These are phyloP conservation scores for Toxonevra muliebris DNA, from an alignment of 2,888 invertebrate species.

Conservation along the genomic window DNA sequence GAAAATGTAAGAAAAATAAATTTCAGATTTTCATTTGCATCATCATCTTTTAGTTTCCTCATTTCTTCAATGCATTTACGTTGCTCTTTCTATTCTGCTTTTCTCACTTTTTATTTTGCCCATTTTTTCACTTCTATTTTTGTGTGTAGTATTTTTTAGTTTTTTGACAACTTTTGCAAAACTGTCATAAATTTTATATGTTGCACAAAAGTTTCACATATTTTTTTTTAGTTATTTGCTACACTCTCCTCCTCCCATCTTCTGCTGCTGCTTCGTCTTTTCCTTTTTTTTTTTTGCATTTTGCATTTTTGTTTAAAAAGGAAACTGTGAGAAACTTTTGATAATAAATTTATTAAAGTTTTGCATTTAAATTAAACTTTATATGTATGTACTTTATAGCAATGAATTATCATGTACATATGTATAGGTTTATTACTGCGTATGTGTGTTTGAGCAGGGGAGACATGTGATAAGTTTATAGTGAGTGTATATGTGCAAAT, in stretches of 20 bases:
- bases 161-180: slow-evolving; percentile 48
- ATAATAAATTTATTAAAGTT: slow-evolving; percentile 59
- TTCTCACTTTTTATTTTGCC: slow-evolving; percentile 15
- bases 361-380: slow-evolving; percentile 53
- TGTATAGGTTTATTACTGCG: slow-evolving; percentile 14
- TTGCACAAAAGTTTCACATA: slow-evolving; percentile 46
- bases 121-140: slow-evolving; percentile 29
- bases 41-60: not conserved
- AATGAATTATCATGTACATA: not conserved
- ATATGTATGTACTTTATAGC: slow-evolving; percentile 7
- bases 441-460: not conserved
- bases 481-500: too few species aligned
- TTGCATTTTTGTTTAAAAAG: slow-evolving; percentile 29
- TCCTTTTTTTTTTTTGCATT: slow-evolving; percentile 25
- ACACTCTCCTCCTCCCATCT: too few species aligned
- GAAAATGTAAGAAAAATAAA: too few species aligned
- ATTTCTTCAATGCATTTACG: not conserved
- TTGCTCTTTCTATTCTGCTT: slow-evolving; percentile 1
- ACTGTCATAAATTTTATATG: slow-evolving; percentile 58
- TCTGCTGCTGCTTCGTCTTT: not conserved
- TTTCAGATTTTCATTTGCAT: slow-evolving; percentile 10
- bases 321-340: slow-evolving; percentile 47
- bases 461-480: too few species aligned
- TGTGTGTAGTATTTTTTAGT: slow-evolving; percentile 26
- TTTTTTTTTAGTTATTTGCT: too few species aligned